Evolutionary conservation across 1,140 invertebrate species (phyloP), one percentile per base, ranked within the genome.

Genomic region (Cheumatopsyche charites): DNA sequence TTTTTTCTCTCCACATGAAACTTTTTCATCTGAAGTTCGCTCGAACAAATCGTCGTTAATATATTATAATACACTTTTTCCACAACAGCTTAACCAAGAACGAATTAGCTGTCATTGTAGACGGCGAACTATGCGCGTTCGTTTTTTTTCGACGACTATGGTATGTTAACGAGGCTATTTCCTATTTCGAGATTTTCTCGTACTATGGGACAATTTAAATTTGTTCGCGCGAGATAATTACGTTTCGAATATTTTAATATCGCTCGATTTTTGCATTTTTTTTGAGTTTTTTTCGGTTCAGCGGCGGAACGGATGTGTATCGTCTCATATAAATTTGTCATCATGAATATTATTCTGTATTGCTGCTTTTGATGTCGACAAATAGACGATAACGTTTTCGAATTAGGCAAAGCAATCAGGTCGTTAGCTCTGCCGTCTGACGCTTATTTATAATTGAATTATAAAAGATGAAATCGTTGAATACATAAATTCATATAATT

Each of bases 321-420:
- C 29, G 9, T 21, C 62, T 42, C 62, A 42, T 65, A 65, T 65
- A 65, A 65, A 65, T 36, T 26, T 65, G 62, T 65, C 62, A 65
- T 19, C 62, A 12, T 5, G 29, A 13, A 43, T 45, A 65, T 65
- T 65, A 41, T 29, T 43, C 36, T 11, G 15, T 65, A 19, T 41
- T 23, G 15, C 23, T 47, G 19, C 65, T 67, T 67, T 67, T 67
- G 65, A 67, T 47, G 65, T 65, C 41, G 29, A 17, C 41, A 26
- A 26, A 45, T 42, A 47, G 21, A 47, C 17, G 26, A 63, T 41
- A 63, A 29, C 21, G 43, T 67, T 52, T 36, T 67, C 49, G 17
- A 67, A 67, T 67, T 67, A 67, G 19, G 45, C 65, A 47, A 67
- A 67, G 36, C 65, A 43, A 49, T 67, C 21, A 19, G 41, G 19